These are phyloP conservation scores for Dryoscopus gambensis DNA, from an alignment of 2,113 vertebrate species.

Conservation along the genomic window DNA sequence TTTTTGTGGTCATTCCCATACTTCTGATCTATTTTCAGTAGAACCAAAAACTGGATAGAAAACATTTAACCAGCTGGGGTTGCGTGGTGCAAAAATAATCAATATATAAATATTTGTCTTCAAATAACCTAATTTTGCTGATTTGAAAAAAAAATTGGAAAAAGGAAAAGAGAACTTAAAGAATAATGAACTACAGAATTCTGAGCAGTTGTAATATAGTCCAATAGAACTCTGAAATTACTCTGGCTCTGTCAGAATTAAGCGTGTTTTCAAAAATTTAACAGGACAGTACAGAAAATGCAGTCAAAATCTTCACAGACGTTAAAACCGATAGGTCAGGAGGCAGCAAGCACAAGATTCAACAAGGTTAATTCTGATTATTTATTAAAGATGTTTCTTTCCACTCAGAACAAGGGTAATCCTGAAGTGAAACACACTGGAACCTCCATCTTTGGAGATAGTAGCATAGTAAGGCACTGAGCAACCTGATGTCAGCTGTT, in stretches of 20 bases:
- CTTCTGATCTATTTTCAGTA: neutral
- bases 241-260: neutral
- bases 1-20: neutral
- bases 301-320: neutral
- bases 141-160: neutral
- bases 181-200: neutral
- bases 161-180: neutral
- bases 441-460: neutral
- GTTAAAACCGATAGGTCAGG: neutral
- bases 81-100: neutral
- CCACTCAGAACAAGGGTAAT: neutral
- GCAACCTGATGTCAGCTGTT: neutral
- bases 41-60: neutral
- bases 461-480: neutral
- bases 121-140: neutral
- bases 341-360: neutral
- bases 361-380: neutral
- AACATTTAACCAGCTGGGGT: neutral
- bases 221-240: neutral
- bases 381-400: neutral
- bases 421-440: neutral
- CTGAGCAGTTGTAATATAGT: neutral
- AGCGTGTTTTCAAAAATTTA: neutral
- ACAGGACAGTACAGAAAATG: neutral
- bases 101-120: neutral